A percentile compares a stretch with the other conserved stretches of the same genome.
These are phyloP conservation scores for Augochlorella aurata DNA, from an alignment of 2,888 invertebrate species.

Conservation along the genomic window DNA sequence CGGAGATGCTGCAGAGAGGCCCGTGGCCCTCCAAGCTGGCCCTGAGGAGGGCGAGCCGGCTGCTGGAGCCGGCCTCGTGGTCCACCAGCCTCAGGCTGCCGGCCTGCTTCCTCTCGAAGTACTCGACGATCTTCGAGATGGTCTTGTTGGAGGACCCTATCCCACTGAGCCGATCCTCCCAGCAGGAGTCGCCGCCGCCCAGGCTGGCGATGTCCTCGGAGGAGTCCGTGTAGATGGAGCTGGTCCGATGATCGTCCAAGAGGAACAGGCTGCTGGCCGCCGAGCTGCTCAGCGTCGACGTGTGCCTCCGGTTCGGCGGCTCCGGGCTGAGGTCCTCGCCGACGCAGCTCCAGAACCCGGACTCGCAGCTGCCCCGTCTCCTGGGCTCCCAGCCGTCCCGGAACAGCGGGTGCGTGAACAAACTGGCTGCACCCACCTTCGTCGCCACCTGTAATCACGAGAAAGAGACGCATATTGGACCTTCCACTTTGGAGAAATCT, in stretches of 20 bases:
- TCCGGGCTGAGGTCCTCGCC: constrained; percentile 88
- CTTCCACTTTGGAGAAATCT: no score
- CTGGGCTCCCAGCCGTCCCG: constrained; percentile 83
- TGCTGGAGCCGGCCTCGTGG: constrained; percentile 74
- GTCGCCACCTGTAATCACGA: constrained; percentile 75
- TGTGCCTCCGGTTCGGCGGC: constrained; percentile 79
- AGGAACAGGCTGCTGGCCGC: constrained; percentile 84
- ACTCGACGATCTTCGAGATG: constrained; percentile 93
- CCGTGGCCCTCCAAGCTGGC: constrained; percentile 79
- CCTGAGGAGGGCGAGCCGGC: constrained; percentile 75
- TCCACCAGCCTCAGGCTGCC: constrained; percentile 77
- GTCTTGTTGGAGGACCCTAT: constrained; percentile 82
- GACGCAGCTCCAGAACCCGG: constrained; percentile 94
- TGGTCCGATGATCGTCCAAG: constrained; percentile 87
- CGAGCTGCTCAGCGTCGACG: constrained; percentile 82
- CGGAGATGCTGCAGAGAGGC: constrained; percentile 83
- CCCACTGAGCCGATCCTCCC: constrained; percentile 86
- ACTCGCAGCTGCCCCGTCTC: constrained; percentile 92
- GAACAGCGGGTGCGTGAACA: constrained; percentile 85
- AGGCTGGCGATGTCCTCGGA: constrained; percentile 93
- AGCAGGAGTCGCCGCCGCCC: constrained; percentile 89
- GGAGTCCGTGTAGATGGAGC: constrained; percentile 93
- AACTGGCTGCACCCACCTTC: constrained; percentile 83
- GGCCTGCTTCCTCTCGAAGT: constrained; percentile 89
- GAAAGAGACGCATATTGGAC: neutral